Evolutionary conservation across 2,888 invertebrate genomes (phyloP).

Genomic region (Rhagium mordax): DNA sequence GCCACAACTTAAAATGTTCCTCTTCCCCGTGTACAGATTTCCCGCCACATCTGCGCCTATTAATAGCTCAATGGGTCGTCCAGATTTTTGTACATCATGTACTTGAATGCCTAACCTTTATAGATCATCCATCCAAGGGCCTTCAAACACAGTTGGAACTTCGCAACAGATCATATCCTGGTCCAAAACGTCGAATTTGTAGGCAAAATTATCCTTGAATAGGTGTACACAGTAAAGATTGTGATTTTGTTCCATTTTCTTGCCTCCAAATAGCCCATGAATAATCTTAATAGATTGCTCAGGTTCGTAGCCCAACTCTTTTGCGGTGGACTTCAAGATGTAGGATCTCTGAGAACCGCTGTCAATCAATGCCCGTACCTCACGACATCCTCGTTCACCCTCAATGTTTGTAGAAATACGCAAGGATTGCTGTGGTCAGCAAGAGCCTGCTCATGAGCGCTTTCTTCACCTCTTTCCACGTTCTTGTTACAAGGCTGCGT

Average conservation of each 20-base stretch:
- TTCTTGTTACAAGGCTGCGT: too few species aligned
- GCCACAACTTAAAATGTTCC: too few species aligned
- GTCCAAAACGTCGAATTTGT: conserved; percentile 2
- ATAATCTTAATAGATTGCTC: background rate
- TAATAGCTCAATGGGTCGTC: conserved; percentile 13
- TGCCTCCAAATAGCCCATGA: conserved; percentile 8
- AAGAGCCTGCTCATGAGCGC: background rate
- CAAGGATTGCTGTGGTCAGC: background rate
- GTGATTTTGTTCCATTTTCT: background rate
- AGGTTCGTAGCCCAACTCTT: background rate
- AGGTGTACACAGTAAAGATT: background rate
- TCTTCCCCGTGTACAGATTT: conserved; percentile 11
- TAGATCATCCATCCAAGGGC: conserved; percentile 3
- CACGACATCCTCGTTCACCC: background rate
- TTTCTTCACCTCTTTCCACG: background rate
- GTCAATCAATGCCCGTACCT: background rate
- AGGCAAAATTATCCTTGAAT: background rate
- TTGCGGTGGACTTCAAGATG: conserved; percentile 21
- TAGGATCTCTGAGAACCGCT: conserved; percentile 4
- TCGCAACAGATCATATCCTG: conserved; percentile 1
- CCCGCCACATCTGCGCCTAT: conserved; percentile 17
- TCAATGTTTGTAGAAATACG: background rate
- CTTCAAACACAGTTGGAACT: background rate
- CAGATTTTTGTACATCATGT: background rate
- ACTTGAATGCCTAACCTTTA: background rate